Percentiles rank a stretch among this genome's conserved stretches.
phyloP scores from a whole-genome alignment of 2,888 invertebrate species.

The Chloroclystis v-ata region DNA sequence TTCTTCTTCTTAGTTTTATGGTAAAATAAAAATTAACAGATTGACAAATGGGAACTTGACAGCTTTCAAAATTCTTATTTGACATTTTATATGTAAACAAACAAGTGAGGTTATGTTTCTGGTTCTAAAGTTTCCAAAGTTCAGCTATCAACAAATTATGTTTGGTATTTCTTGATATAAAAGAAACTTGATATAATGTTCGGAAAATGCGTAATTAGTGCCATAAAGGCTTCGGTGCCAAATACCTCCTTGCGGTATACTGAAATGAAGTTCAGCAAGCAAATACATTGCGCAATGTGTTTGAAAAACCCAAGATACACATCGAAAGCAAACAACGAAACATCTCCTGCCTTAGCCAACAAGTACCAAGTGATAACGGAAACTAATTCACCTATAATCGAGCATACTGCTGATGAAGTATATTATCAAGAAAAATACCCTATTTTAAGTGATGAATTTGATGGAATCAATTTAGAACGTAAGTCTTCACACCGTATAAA shows the following conservation, averaged over 20 bases:
- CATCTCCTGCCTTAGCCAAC: constrained; percentile 69
- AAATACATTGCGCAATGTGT: constrained; percentile 58
- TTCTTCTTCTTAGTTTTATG: too few species aligned
- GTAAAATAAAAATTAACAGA: too few species aligned
- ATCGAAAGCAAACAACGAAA: constrained; percentile 50
- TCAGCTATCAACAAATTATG: neutral
- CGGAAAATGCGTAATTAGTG: constrained; percentile 19
- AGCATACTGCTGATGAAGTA: constrained; percentile 85
- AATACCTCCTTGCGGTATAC: constrained; percentile 25
- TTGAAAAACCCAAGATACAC: constrained; percentile 58
- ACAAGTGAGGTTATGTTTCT: too few species aligned
- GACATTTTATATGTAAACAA: too few species aligned
- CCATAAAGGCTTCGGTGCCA: constrained; percentile 12
- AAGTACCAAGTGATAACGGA: constrained; percentile 86
- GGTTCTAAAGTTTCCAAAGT: too few species aligned
- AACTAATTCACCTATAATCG: constrained; percentile 82
- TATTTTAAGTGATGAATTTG: constrained; percentile 78
- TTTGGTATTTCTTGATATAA: neutral
- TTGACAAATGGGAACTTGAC: too few species aligned
- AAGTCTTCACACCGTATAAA: constrained; percentile 37
- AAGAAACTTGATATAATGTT: constrained; percentile 15
- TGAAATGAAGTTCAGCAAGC: constrained; percentile 41
- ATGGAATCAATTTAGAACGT: constrained; percentile 80
- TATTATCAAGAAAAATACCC: constrained; percentile 47
- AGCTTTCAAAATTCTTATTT: too few species aligned